Base-by-base conservation (phyloP, 2,888 invertebrate genomes). In the Apodemia mormo region DNA sequence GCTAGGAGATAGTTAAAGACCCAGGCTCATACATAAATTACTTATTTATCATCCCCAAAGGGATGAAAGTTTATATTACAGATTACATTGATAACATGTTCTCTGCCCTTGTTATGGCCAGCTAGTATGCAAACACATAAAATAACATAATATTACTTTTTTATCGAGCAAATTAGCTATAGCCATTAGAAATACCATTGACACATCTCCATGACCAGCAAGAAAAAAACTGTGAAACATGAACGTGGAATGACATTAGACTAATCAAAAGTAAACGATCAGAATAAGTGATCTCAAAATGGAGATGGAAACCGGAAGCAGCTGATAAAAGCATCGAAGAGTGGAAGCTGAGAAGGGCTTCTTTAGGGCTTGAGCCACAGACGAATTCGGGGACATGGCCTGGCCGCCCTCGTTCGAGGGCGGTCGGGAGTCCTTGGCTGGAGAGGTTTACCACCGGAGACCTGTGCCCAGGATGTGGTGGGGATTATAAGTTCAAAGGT, bases 231-330 rank as follows among this genome's bases (percentile, higher is more conserved):
- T 30, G 68, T 54, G 14, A 65, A 33, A 10, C 9, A 58, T 67
- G 52, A 72, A 70, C 43, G 71, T 54, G 66, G 69, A 71, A 74
- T 75, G 75, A 72, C n/a, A 77, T 66, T 79, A 80, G 78, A 85
- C 81, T 85, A 82, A 81, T 76, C 85, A 78, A 83, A 74, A 75
- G 76, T 73, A 56, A 72, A 69, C 66, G 72, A 73, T 80, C 81
- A 88, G 86, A 82, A 90, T 82, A 84, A 90, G 91, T 93, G 93
- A 93, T 93, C 87, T 92, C 89, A 79, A 93, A 93, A 88, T 93
- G 93, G 93, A 83, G 88, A 79, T 93, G 90, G 91, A 82, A 85
- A 73, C 89, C 89, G 81, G 75, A 76, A 65, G 82, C 87, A 91
- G 91, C 89, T 92, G 92, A 93, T 88, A 87, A 81, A 78, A 83